Evolutionary conservation across 2,113 vertebrate species (phyloP), one percentile per base, ranked within the genome.

Genomic region (Equus przewalskii): DNA sequence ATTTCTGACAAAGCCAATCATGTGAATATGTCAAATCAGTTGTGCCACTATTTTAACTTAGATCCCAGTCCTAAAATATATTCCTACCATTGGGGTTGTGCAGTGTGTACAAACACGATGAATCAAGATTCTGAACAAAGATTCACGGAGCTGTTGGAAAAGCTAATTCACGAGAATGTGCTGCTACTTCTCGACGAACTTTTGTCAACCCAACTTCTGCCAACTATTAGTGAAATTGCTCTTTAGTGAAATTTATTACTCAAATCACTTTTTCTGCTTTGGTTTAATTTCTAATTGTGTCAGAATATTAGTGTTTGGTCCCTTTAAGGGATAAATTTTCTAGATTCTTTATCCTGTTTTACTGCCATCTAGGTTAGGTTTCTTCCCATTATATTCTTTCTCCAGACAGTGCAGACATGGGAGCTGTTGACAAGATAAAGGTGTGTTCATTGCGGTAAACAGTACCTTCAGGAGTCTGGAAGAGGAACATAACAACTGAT

Each of bases 51-150:
- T 97, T 95, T 41, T 30, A 78, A 36, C 36, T 80, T 85, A 36
- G 6, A 51, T 49, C 15, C 76, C 51, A 85, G 28, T 21, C 30
- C 60, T 87, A 79, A 96, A 73, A 73, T 67, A 58, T 0, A 44
- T 6, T 92, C 79, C 49, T 46, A 36, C 1, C 60, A 3, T 33
- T 76, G 6, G 86, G 0, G 6, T 24, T 33, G 81, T 28, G 11
- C 22, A 72, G 89, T 4, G 3, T 76, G 22, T 94, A 62, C 2
- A 67, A 24, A 84, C 14, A 72, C 19, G 4, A 19, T 24, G 30
- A 97, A 81, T 46, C 94, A 94, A 86, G 6, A 85, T 56, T 86
- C 69, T 89, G n/a, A 91, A 67, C 46, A 64, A 94, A 93, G 64
- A 92, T 94, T 96, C 84, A 41, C 64, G 56, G 24, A 72, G 14